These are phyloP conservation scores for Dinomys branickii DNA, from an alignment of 2,113 vertebrate genomes.

Conservation along the genomic window DNA sequence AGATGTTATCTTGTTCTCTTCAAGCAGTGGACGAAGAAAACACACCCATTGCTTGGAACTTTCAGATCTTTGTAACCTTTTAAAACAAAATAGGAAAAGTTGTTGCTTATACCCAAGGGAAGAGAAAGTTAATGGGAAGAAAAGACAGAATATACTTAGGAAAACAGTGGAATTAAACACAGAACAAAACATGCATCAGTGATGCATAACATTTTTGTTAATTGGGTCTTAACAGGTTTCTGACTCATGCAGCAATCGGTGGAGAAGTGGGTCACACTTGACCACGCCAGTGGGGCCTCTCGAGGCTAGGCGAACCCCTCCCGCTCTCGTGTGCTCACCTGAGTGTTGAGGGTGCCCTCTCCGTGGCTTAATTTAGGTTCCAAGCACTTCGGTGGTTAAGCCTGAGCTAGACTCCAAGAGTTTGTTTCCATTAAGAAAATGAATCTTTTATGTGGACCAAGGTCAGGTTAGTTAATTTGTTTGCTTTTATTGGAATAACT, in stretches of 20 bases:
- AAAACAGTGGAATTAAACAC: slow-evolving; percentile 88
- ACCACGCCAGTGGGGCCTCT: slow-evolving; percentile 78
- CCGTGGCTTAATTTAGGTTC: slow-evolving; percentile 72
- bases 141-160: slow-evolving; percentile 88
- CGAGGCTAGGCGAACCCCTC: slow-evolving; percentile 76
- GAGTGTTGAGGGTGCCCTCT: slow-evolving; percentile 26
- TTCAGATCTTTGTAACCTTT: slow-evolving; percentile 84
- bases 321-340: slow-evolving; percentile 78
- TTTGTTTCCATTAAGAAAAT: slow-evolving; percentile 84
- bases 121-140: slow-evolving; percentile 88
- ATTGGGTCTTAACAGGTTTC: slow-evolving; percentile 91
- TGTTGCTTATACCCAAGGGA: slow-evolving; percentile 86
- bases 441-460: slow-evolving; percentile 81
- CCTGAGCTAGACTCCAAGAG: slow-evolving; percentile 71
- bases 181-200: slow-evolving; percentile 87
- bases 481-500: slow-evolving; percentile 84
- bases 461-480: slow-evolving; percentile 83
- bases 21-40: slow-evolving; percentile 64
- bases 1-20: slow-evolving; percentile 11
- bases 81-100: slow-evolving; percentile 82
- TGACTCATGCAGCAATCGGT: slow-evolving; percentile 86
- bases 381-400: slow-evolving; percentile 78
- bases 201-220: slow-evolving; percentile 89
- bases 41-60: slow-evolving; percentile 78
- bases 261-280: slow-evolving; percentile 87